phyloP scores from a whole-genome alignment of 2,113 vertebrate genomes.

The Rhineura floridana region DNA sequence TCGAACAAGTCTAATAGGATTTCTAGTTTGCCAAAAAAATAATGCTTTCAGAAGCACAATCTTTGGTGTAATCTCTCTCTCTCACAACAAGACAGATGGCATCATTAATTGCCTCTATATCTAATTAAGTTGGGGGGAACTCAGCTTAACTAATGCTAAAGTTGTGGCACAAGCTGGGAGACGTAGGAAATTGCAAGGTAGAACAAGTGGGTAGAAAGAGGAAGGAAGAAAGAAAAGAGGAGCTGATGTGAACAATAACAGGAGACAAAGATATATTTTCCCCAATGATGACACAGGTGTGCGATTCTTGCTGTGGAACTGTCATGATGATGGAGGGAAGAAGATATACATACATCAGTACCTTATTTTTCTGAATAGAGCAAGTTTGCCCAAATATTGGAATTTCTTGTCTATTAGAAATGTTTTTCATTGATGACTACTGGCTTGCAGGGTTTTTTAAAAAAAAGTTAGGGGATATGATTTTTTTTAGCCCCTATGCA shows the following conservation, averaged over 20 bases:
- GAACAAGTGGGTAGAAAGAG: constrained; percentile 33
- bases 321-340: neutral
- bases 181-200: constrained; percentile 53
- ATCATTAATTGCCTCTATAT: constrained; percentile 82
- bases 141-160: constrained; percentile 73
- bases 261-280: neutral
- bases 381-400: too few species aligned
- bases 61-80: constrained; percentile 72
- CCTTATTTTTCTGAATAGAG: too few species aligned
- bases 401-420: too few species aligned
- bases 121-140: constrained; percentile 74
- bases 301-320: too few species aligned
- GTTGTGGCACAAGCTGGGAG: constrained; percentile 61
- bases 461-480: too few species aligned
- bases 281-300: neutral
- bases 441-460: too few species aligned
- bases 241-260: neutral
- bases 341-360: neutral
- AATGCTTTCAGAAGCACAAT: constrained; percentile 63
- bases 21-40: constrained; percentile 67
- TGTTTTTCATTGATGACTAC: too few species aligned
- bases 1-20: constrained; percentile 50
- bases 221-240: constrained; percentile 53
- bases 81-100: constrained; percentile 80
- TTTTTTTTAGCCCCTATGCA: too few species aligned